Evolutionary conservation across 1,140 invertebrate genomes (phyloP), one percentile per base, ranked within the genome.

Genomic region (Coptotermes formosanus): DNA sequence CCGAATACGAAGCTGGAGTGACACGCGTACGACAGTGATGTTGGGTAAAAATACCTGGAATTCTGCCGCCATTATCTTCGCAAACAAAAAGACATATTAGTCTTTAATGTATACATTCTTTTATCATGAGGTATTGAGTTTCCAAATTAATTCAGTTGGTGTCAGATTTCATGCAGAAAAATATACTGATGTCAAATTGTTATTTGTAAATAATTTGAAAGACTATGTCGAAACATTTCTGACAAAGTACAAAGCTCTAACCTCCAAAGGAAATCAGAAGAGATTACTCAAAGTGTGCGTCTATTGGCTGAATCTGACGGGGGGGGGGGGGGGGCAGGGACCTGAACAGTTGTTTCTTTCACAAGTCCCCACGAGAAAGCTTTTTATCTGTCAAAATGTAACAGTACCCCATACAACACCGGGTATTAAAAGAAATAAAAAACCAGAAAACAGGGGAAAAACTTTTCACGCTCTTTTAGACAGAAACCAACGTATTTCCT

Each of bases 341-440:
- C 38, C 25, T 7, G 4, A 64, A 21, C 59, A 21, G 59, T 19
- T 21, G 59, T 64, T 64, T 1, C 59, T 64, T 23, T 64, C 25
- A 64, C 21, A 64, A 23, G 25, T 75, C 64, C n/a, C 64, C n/a
- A 75, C 64, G 25, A 64, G 16, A 48, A 48, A 11, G 48, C 11
- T 48, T 16, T 16, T 19, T 64, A 25, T 75, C 64, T 75, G 25
- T 75, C 64, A 30, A 11, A 30, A 30, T 75, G 64, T 75, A 75
- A 75, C 64, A 75, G 64, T n/a, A 75, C 25, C 11, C 52, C 52
- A 21, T 55, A 21, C 16, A 21, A 16, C 52, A 19, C 64, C 25
- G 64, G 25, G n/a, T 75, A 75, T 75, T 75, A 75, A 30, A 75
- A 30, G 64, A 75, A 75, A 75, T 75, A 75, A 75, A 75, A 75